Percentiles rank a stretch among this genome's conserved stretches.
Conservation (phyloP, 2,888 invertebrate genomes). For the Crossocerus cetratus region DNA sequence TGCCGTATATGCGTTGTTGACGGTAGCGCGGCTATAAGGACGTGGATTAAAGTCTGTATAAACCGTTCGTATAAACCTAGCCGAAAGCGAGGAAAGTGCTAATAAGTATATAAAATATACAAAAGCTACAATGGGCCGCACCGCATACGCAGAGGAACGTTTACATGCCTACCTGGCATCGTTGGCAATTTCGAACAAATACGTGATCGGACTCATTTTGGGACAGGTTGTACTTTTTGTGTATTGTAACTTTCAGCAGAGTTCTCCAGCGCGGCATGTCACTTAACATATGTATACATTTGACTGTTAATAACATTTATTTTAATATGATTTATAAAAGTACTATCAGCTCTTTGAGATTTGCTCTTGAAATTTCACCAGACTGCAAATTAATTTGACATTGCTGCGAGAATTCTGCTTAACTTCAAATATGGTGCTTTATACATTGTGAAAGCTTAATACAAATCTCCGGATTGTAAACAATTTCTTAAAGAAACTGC, state of each 20-base stretch:
- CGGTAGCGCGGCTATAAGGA: too few species aligned
- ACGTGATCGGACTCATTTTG: constrained; percentile 86
- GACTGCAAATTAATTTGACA: too few species aligned
- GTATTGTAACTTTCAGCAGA: constrained; percentile 26
- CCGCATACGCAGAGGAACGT: constrained; percentile 84
- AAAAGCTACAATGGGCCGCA: constrained; percentile 81
- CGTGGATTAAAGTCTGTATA: too few species aligned
- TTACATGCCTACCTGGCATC: constrained; percentile 84
- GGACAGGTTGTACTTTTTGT: constrained; percentile 83
- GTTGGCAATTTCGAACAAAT: constrained; percentile 81
- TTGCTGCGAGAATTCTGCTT: too few species aligned
- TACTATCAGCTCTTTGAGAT: too few species aligned
- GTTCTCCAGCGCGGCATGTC: constrained; percentile 33
- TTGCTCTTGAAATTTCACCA: too few species aligned
- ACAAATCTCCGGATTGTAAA: not conserved
- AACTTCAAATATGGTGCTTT: too few species aligned
- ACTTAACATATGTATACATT: constrained; percentile 50
- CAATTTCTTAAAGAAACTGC: not conserved
- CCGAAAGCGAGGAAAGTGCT: too few species aligned
- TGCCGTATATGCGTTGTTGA: too few species aligned
- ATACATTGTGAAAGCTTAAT: not conserved
- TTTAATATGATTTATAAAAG: too few species aligned
- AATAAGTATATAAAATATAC: not conserved
- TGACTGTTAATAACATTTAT: too few species aligned
- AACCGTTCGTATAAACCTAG: too few species aligned